phyloP scores from a whole-genome alignment of 2,888 invertebrate genomes.

The Eilema depressum region DNA sequence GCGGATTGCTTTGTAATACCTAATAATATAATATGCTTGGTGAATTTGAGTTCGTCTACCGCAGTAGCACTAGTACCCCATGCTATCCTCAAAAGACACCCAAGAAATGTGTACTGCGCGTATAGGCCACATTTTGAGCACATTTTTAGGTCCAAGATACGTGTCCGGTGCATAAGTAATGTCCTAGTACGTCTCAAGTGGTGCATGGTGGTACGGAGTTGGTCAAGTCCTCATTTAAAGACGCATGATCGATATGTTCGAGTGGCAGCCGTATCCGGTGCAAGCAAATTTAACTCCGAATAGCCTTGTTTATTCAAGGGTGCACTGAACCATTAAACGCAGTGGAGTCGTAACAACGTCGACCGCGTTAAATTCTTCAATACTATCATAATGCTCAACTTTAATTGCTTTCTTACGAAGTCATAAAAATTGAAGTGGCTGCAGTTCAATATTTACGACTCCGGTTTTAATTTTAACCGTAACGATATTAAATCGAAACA shows the following conservation, averaged over 20 bases:
- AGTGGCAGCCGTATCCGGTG: slow-evolving; percentile 84
- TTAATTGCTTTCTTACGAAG: slow-evolving; percentile 84
- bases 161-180: no score
- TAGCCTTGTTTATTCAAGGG: slow-evolving; percentile 85
- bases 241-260: slow-evolving; percentile 79
- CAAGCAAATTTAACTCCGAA: slow-evolving; percentile 84
- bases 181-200: slow-evolving; percentile 66
- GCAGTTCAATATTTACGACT: slow-evolving; percentile 74
- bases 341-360: slow-evolving; percentile 77
- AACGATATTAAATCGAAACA: slow-evolving; percentile 71
- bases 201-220: slow-evolving; percentile 55
- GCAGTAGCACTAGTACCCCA: no score
- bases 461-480: slow-evolving; percentile 71
- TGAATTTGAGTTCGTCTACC: no score
- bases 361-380: slow-evolving; percentile 84
- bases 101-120: no score
- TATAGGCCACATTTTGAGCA: no score
- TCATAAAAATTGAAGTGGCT: slow-evolving; percentile 80
- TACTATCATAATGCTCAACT: slow-evolving; percentile 83
- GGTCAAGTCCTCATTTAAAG: slow-evolving; percentile 73
- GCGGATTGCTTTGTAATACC: no score
- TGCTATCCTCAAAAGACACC: no score
- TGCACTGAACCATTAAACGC: slow-evolving; percentile 84
- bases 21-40: no score
- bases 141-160: no score